Evolutionary conservation across 2,113 vertebrate species (phyloP).

Genomic region (Bombycilla garrulus): DNA sequence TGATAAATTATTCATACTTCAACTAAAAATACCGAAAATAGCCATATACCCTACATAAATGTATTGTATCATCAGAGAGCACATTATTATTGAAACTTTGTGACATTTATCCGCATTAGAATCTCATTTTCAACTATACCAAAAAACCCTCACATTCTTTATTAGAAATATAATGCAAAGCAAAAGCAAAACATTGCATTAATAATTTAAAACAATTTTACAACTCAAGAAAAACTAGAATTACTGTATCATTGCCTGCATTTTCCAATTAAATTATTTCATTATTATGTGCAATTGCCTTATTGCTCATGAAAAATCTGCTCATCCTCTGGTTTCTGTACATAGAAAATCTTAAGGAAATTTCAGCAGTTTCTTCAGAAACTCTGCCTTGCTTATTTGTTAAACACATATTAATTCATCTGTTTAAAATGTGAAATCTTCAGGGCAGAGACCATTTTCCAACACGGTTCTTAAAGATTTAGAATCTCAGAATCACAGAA

Average conservation of each 20-base stretch:
- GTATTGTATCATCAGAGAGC: neutral
- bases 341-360: neutral
- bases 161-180: neutral
- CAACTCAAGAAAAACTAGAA: neutral
- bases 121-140: neutral
- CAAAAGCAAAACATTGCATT: neutral
- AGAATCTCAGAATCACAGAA: neutral
- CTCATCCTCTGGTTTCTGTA: neutral
- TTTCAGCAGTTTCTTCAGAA: neutral
- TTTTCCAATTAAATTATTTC: neutral
- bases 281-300: neutral
- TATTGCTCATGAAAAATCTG: neutral
- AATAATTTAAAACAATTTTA: neutral
- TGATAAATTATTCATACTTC: neutral
- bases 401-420: neutral
- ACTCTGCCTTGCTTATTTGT: neutral
- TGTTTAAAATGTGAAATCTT: neutral
- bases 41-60: accelerated
- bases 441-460: neutral
- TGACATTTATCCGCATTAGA: neutral
- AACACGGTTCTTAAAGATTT: neutral
- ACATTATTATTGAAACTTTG: neutral
- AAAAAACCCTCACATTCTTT: accelerated
- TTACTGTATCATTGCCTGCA: neutral
- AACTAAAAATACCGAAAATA: neutral